phyloP scores from a whole-genome alignment of 2,888 invertebrate species.

The Cataglyphis altisquamis region DNA sequence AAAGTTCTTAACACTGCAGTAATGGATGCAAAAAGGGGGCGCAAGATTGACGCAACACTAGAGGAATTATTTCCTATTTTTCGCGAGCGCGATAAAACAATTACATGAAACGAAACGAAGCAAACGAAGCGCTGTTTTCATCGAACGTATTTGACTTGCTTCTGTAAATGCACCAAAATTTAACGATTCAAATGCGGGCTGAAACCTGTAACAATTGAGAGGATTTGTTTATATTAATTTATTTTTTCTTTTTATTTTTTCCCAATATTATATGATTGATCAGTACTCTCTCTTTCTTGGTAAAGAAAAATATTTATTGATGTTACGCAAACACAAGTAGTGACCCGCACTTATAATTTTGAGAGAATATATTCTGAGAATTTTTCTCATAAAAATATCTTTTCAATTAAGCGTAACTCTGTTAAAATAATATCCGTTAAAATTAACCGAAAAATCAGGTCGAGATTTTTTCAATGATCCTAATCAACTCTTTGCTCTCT shows the following conservation, averaged over 20 bases:
- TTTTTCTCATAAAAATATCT: neutral
- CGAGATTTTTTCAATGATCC: constrained; percentile 10
- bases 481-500: constrained; percentile 3
- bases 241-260: neutral
- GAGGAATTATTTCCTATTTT: constrained; percentile 68
- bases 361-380: neutral
- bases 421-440: neutral
- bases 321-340: neutral
- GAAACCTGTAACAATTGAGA: constrained; percentile 20
- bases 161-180: constrained; percentile 18
- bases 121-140: neutral
- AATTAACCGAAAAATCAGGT: constrained; percentile 8
- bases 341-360: neutral
- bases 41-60: constrained; percentile 22
- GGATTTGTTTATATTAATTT: neutral
- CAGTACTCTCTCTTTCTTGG: neutral
- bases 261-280: neutral
- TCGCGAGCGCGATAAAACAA: constrained; percentile 28
- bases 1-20: constrained; percentile 5
- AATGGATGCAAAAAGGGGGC: constrained; percentile 13
- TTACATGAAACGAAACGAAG: constrained; percentile 12
- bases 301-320: neutral
- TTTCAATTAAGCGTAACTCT: constrained; percentile 2
- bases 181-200: constrained; percentile 12
- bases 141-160: constrained; percentile 33